Conservation (phyloP, 2,113 vertebrate species). For the Lynx canadensis region DNA sequence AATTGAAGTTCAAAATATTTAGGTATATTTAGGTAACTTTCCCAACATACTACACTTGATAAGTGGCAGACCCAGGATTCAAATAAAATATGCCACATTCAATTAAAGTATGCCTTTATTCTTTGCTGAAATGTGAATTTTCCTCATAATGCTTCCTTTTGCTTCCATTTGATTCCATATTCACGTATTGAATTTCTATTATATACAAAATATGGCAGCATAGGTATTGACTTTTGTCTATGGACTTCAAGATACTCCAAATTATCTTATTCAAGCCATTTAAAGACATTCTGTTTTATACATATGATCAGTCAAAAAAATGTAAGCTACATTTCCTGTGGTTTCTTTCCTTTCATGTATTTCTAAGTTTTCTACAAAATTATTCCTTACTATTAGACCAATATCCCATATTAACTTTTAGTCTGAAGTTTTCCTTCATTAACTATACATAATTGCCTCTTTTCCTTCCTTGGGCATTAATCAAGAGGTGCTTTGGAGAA, state of each 20-base stretch:
- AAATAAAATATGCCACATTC: background rate
- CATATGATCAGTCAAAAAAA: background rate
- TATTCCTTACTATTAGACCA: background rate
- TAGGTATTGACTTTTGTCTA: background rate
- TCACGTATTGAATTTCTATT: background rate
- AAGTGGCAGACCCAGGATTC: background rate
- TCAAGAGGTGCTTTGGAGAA: background rate
- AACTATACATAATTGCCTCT: background rate
- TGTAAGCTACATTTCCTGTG: background rate
- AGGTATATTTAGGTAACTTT: background rate
- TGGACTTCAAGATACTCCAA: background rate
- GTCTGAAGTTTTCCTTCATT: background rate
- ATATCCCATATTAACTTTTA: background rate
- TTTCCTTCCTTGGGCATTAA: background rate
- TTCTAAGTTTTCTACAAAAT: background rate
- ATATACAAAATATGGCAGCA: background rate
- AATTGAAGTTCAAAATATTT: background rate
- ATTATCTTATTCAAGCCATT: background rate
- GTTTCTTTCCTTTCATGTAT: background rate
- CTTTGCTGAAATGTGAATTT: background rate
- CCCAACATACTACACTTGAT: background rate
- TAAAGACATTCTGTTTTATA: background rate
- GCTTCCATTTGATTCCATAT: background rate
- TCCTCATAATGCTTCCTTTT: background rate
- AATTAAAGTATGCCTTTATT: background rate